Base-by-base conservation (phyloP, 2,797 vertebrate genomes). In the Scarus forsteni region DNA sequence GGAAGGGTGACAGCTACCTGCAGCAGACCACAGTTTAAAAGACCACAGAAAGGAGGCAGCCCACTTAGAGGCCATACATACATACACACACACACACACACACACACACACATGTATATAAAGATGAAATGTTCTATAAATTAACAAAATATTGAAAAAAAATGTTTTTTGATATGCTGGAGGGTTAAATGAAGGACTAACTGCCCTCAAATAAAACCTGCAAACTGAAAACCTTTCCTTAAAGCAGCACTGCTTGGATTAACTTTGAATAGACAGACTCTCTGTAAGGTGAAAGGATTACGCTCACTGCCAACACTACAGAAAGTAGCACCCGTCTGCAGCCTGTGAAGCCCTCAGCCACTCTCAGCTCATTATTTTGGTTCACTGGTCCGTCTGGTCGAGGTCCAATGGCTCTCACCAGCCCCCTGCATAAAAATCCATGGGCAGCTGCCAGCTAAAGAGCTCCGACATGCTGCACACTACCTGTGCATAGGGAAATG, bases 281-380 rank as follows among this genome's bases (percentile, higher is more conserved):
- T 19, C 59, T 66, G 27, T 63, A 44, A 71, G 55, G 72, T 80
- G 79, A 79, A 80, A 62, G 40, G 54, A 67, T 74, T 54, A 60
- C 52, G 18, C 15, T 14, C 10, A 6, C 51, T 79, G 74, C 65
- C 51, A 73, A 56, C 80, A 64, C 46, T 46, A 27, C n/a, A 56
- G 61, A 69, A 81, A 71, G 60, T 57, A 65, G 66, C 72, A 74
- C 59, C 59, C 36, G 13, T 81, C 71, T 81, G 74, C 73, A 77
- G 77, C 76, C 57, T 48, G 1, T 79, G 80, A 67, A 54, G 69
- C 80, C 77, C 51, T 81, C 76, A 79, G 82, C 73, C 74, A 60
- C 73, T 76, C 73, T 79, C 75, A 85, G 63, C 80, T 87, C 84
- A 86, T 91, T 91, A 89, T 82, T 86, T 88, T 88, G 86, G 84